Base-by-base conservation (phyloP, 2,797 vertebrate species). In the Liasis olivaceus region DNA sequence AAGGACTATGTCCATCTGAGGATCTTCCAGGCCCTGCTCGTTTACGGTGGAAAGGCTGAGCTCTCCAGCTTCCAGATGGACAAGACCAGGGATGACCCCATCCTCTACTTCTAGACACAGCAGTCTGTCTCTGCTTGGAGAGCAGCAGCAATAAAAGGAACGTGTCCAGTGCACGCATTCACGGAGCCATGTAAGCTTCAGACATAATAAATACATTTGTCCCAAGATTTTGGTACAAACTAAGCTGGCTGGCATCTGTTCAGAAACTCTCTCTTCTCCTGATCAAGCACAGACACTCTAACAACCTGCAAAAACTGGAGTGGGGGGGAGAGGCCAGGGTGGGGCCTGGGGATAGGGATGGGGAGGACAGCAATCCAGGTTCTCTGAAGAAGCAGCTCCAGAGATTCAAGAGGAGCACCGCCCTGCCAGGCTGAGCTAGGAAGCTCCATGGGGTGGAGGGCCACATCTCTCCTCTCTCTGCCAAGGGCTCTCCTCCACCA, bases 1-100 rank as follows among this genome's bases (percentile, higher is more conserved):
- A 58, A 20, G 0, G 31, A 42, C 5, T 90, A 81, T 1, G 1
- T 15, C 89, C 89, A 90, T 28, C 56, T 90, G 22, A 69, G 56
- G 5, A 7, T 90, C 20, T 90, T 60, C 63, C 0, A 47, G 66
- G 22, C 31, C 13, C 89, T 90, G 31, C 56, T 56, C 1, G 12
- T 0, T 4, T 0, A 42, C 0, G 89, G 89, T 0, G 31, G 69
- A 1, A 5, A 60, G 1, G 13, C 1, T 2, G 2, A 77, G 4
- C 89, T 90, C 31, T 24, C 13, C 20, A 1, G 69, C 5, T 90
- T 28, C 56, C 69, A 90, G 36, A 3, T 81, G 66, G 12, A 20
- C 89, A 77, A 81, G 66, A 90, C 89, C 69, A 17, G 7, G 56
- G 31, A 9, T 0, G 89, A 90, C 54, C 89, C 89, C 89, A 90